Evolutionary conservation across 1,140 invertebrate species (phyloP).

Genomic region (Ips nitidus): DNA sequence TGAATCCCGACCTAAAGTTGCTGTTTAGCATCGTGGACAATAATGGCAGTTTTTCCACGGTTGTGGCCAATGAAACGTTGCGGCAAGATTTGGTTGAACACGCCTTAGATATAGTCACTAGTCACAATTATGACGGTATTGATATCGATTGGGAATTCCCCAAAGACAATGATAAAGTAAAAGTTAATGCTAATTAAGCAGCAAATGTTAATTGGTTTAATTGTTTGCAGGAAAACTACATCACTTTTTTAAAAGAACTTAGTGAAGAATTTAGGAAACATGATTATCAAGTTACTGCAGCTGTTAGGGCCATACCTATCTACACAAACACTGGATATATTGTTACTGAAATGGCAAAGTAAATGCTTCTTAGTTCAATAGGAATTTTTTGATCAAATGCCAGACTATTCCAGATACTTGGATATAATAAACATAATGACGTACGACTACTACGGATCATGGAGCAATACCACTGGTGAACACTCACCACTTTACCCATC

Average conservation of each 20-base stretch:
- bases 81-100: slow-evolving; percentile 28
- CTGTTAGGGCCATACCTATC: slow-evolving; percentile 39
- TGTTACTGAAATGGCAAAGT: slow-evolving; percentile 88
- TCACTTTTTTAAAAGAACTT: slow-evolving; percentile 40
- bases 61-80: slow-evolving; percentile 19
- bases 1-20: slow-evolving; percentile 64
- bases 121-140: slow-evolving; percentile 59
- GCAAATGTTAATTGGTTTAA: background rate
- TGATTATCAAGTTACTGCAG: slow-evolving; percentile 40
- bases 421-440: slow-evolving; percentile 69
- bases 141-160: slow-evolving; percentile 50
- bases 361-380: slow-evolving; percentile 30
- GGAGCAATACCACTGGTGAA: slow-evolving; percentile 60
- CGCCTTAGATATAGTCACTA: slow-evolving; percentile 20
- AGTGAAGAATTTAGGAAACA: slow-evolving; percentile 35
- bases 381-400: background rate
- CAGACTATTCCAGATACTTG: slow-evolving; percentile 49
- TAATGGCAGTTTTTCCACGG: slow-evolving; percentile 32
- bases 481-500: slow-evolving; percentile 60
- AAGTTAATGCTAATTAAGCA: background rate
- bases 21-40: slow-evolving; percentile 68
- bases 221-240: slow-evolving; percentile 41
- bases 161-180: slow-evolving; percentile 23
- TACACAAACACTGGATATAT: slow-evolving; percentile 64
- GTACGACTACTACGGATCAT: slow-evolving; percentile 69